These are phyloP conservation scores for Gadopsis bispinosus DNA, from an alignment of 2,797 vertebrate genomes.

Conservation along the genomic window DNA sequence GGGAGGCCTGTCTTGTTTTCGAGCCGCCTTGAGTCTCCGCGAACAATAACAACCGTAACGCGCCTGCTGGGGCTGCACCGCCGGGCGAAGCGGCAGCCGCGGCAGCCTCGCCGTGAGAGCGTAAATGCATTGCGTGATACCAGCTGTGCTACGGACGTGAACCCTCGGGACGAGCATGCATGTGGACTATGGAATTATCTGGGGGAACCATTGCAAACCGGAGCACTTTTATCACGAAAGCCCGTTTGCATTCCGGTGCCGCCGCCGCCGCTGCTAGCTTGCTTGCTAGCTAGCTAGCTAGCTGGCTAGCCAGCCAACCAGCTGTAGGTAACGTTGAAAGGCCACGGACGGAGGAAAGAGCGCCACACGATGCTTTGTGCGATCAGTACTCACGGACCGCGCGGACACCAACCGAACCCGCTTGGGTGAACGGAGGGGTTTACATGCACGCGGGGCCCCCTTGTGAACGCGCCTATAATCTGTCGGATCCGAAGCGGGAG, in stretches of 20 bases:
- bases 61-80: constrained; percentile 58
- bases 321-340: constrained; percentile 39
- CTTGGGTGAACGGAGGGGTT: constrained; percentile 49
- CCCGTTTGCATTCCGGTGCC: constrained; percentile 53
- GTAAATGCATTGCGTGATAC: constrained; percentile 39
- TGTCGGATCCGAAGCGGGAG: background rate
- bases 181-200: constrained; percentile 50
- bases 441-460: constrained; percentile 34
- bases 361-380: constrained; percentile 69
- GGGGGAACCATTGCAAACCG: constrained; percentile 29
- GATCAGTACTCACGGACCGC: constrained; percentile 30
- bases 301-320: constrained; percentile 24
- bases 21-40: constrained; percentile 80
- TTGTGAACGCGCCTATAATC: constrained; percentile 19
- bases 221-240: constrained; percentile 52
- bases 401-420: constrained; percentile 40
- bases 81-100: constrained; percentile 9
- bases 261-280: constrained; percentile 27
- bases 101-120: constrained; percentile 24
- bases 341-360: constrained; percentile 52
- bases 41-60: constrained; percentile 83
- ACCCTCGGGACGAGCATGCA: constrained; percentile 40
- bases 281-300: no score
- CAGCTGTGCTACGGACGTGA: constrained; percentile 36
- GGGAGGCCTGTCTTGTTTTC: constrained; percentile 85